These are phyloP conservation scores for Oreochromis niloticus DNA, from an alignment of 2,113 vertebrate species.

Conservation along the genomic window DNA sequence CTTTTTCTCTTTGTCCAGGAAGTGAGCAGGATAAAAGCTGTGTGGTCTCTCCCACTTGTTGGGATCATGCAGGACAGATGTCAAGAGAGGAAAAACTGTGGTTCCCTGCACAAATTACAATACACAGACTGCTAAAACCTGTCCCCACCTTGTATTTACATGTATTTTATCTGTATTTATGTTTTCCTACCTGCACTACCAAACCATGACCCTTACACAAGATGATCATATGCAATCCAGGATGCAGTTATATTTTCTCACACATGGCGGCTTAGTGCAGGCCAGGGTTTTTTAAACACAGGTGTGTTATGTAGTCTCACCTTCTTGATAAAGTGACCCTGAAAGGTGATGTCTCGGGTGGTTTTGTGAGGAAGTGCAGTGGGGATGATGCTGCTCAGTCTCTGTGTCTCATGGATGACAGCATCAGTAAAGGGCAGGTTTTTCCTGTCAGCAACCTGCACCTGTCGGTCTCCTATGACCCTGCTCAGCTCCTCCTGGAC, in stretches of 20 bases:
- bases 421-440: background rate
- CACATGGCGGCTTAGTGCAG: background rate
- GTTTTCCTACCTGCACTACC: background rate
- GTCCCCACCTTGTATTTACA: background rate
- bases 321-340: background rate
- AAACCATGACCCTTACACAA: background rate
- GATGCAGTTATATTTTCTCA: background rate
- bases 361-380: background rate
- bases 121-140: background rate
- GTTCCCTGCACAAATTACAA: background rate
- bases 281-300: background rate
- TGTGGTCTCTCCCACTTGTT: background rate
- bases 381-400: background rate
- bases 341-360: background rate
- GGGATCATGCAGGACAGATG: background rate
- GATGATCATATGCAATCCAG: background rate
- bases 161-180: background rate
- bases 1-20: background rate
- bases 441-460: background rate
- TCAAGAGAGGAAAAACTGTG: background rate
- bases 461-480: constrained; percentile 3
- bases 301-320: background rate
- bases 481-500: constrained; percentile 24
- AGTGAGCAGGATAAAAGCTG: background rate
- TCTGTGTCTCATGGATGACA: background rate